Evolutionary conservation across 2,113 vertebrate species (phyloP).

Genomic region (Sakesphorus luctuosus): DNA sequence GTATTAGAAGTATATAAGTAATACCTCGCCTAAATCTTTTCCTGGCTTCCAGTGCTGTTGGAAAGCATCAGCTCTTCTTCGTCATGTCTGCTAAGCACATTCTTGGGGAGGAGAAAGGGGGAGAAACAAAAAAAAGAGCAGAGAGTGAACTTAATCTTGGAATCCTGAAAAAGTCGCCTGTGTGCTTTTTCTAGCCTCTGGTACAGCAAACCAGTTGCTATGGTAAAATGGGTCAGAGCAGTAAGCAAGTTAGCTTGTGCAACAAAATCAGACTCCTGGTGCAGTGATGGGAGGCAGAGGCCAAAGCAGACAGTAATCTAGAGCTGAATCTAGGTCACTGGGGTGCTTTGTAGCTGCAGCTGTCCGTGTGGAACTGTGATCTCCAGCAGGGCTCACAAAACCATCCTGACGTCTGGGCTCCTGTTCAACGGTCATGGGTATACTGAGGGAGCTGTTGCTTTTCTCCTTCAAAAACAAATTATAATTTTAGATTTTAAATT

Average conservation of each 20-base stretch:
- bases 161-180: slow-evolving; percentile 69
- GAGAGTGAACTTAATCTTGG: slow-evolving; percentile 69
- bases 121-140: slow-evolving; percentile 19
- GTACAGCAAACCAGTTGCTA: slow-evolving; percentile 79
- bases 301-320: slow-evolving; percentile 80
- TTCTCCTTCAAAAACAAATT: slow-evolving; percentile 48
- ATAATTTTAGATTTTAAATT: slow-evolving; percentile 63
- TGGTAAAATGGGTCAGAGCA: slow-evolving; percentile 89
- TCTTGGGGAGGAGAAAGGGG: neutral
- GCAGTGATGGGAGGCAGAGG: slow-evolving; percentile 53
- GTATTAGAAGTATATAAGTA: neutral
- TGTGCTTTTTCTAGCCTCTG: slow-evolving; percentile 47
- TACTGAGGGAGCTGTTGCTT: slow-evolving; percentile 39
- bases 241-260: slow-evolving; percentile 77
- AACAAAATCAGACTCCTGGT: slow-evolving; percentile 75
- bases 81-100: slow-evolving; percentile 32
- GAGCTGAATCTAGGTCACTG: slow-evolving; percentile 90
- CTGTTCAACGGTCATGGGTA: neutral
- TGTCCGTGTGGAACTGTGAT: slow-evolving; percentile 69
- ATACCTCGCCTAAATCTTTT: slow-evolving; percentile 42
- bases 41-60: slow-evolving; percentile 23
- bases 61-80: slow-evolving; percentile 39
- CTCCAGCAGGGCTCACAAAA: slow-evolving; percentile 63
- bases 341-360: slow-evolving; percentile 82
- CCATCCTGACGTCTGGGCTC: slow-evolving; percentile 37